Base-by-base conservation (phyloP, 2,113 vertebrate species). In the Microcebus lehilahytsara region DNA sequence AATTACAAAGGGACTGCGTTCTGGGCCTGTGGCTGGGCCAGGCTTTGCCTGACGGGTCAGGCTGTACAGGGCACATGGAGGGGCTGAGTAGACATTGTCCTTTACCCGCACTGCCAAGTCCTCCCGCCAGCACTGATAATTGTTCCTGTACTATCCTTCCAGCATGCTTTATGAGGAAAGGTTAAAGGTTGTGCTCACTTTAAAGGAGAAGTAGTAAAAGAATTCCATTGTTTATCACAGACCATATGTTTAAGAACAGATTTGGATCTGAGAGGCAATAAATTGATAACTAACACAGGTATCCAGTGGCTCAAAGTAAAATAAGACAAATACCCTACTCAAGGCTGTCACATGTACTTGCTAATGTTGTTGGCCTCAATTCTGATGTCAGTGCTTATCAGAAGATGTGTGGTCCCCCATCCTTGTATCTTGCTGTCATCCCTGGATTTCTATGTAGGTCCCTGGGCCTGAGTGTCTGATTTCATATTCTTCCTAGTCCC, bases 91-190 rank as follows among this genome's bases (percentile, higher is more conserved):
- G 56, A 30, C 1, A 3, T 89, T 32, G 2, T 27, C 12, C 22
- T 3, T 12, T 37, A 23, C 1, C 23, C 9, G 1, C 20, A 25
- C 30, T 19, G 2, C 37, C 34, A 4, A 5, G 12, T 19, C 3
- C 3, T 6, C 27, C 46, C 14, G 5, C 25, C 56, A 85, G 49
- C 34, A 6, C 46, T 10, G 1, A 32, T 3, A 56, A 30, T 10
- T 23, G 1, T 9, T 88, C 58, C 11, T 46, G 3, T 1, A 11
- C 11, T 9, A 1, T 40, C 51, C 32, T 14, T 49, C 17, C 19
- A 42, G 11, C 6, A 51, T 27, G 6, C 0, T 84, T 71, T 14
- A 27, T 25, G 34, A 25, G 71, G 23, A 51, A 89, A 84, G 46
- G 25, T 27, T n/a, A 58, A 37, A 46, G 74, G 53, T 6, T 11